phyloP scores from a whole-genome alignment of 92 coral and sea anemone species.

The Epizoanthus stellaris region DNA sequence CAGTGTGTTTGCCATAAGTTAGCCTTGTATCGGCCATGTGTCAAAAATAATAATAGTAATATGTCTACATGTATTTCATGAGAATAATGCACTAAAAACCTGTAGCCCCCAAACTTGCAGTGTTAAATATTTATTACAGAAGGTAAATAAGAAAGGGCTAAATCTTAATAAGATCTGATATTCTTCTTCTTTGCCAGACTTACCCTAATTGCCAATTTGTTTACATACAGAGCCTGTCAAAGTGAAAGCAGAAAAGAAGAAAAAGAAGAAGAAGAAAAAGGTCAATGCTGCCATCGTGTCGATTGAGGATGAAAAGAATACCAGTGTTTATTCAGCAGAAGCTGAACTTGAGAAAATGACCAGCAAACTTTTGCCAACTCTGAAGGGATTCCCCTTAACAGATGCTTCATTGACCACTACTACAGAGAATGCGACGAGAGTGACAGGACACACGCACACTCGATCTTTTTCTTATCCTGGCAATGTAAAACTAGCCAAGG shows the following conservation, averaged over 20 bases:
- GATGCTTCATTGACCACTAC: slow-evolving; percentile 47
- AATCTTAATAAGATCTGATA: too few relatives aligned
- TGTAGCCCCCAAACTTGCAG: too few relatives aligned
- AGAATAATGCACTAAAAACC: too few relatives aligned
- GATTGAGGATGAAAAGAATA: slow-evolving; percentile 75
- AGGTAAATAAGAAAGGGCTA: too few relatives aligned
- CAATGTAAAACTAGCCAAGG: slow-evolving; percentile 26
- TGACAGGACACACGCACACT: slow-evolving; percentile 49
- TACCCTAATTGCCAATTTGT: background rate
- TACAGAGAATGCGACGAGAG: slow-evolving; percentile 7
- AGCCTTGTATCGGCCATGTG: too few relatives aligned
- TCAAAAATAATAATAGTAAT: too few relatives aligned
- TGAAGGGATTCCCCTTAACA: slow-evolving; percentile 50
- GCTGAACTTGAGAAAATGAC: slow-evolving; percentile 9
- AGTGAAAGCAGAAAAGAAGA: slow-evolving; percentile 67
- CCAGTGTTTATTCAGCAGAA: background rate
- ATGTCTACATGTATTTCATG: too few relatives aligned
- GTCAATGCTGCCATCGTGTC: slow-evolving; percentile 79
- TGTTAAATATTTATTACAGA: too few relatives aligned
- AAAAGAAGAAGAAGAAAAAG: slow-evolving; percentile 84
- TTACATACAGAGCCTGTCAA: slow-evolving; percentile 32
- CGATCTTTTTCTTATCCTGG: slow-evolving; percentile 79
- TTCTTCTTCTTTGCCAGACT: too few relatives aligned
- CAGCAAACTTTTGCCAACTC: background rate
- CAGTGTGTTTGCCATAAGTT: too few relatives aligned